Evolutionary conservation across 2,113 vertebrate species (phyloP), one percentile per base, ranked within the genome.

Genomic region (Campylorhamphus procurvoides): DNA sequence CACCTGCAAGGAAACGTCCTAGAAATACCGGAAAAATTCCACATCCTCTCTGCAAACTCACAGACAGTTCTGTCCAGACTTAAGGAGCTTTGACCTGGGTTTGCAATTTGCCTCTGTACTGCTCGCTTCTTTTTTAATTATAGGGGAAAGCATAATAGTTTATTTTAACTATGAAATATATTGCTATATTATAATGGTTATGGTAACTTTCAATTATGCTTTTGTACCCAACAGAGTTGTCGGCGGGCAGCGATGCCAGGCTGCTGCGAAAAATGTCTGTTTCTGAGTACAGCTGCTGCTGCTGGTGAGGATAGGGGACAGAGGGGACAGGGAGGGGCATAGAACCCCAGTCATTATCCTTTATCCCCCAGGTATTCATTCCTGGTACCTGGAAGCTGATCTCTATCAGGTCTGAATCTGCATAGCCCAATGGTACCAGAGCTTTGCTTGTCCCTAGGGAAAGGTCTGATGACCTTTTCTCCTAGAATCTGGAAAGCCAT

Each of bases 151-250:
- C 96, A 97, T 98, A 97, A 97, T 97, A 94, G 97, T 98, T 98
- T 98, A 98, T 98, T 98, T 98, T 98, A 98, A 97, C 97, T 97
- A 98, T 97, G 97, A 97, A 97, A 98, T 98, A 97, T 97, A 97
- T 98, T 97, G 98, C 97, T 98, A 97, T 98, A 98, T 97, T 97
- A 98, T 95, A 95, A 98, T 97, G 93, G 97, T 96, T 96, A 97
- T 97, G 96, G 97, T 97, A 98, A 98, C 97, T 98, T 98, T 97
- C 93, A 63, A 95, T 87, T 87, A 96, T 77, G 89, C 83, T 98
- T 97, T 97, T 97, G 94, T 97, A 98, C 93, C 97, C 39, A 75
- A 88, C 37, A 90, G 10, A 47, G 95, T 49, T 82, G 88, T 56
- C 81, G 18, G 96, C 93, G 64, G 96, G 96, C 68, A 73, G 83